phyloP scores from a whole-genome alignment of 2,888 invertebrate genomes.

The Heliconius ismenius region DNA sequence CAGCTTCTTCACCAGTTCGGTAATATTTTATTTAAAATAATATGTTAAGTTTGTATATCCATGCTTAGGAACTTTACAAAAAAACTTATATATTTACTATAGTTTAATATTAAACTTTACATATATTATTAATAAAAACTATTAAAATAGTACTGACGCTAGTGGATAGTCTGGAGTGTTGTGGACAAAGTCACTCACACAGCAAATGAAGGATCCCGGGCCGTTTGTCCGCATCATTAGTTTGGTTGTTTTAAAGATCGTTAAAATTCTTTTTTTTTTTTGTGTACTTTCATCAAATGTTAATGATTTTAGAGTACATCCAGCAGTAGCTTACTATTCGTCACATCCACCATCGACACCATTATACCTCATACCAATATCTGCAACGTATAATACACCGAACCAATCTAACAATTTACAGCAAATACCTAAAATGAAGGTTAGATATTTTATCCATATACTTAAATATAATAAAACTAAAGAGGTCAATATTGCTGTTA shows the following conservation, averaged over 20 bases:
- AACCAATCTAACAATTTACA: not conserved
- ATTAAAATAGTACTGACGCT: not conserved
- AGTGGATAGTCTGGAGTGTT: not conserved
- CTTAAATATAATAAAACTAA: not conserved
- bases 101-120: too few species aligned
- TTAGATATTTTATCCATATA: not conserved
- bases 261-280: not conserved
- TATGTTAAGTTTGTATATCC: not conserved
- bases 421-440: not conserved
- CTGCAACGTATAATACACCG: not conserved
- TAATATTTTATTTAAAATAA: not conserved
- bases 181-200: too few species aligned
- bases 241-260: not conserved
- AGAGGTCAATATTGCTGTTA: not conserved
- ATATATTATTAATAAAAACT: too few species aligned
- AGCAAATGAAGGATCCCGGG: not conserved
- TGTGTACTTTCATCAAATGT: not conserved
- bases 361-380: constrained; percentile 31
- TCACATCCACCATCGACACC: constrained; percentile 37
- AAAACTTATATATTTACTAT: too few species aligned
- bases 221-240: not conserved
- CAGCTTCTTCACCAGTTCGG: constrained; percentile 3
- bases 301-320: not conserved
- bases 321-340: constrained; percentile 36
- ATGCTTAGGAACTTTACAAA: not conserved